phyloP scores from a whole-genome alignment of 2,797 vertebrate genomes.

The Coreius guichenoti region DNA sequence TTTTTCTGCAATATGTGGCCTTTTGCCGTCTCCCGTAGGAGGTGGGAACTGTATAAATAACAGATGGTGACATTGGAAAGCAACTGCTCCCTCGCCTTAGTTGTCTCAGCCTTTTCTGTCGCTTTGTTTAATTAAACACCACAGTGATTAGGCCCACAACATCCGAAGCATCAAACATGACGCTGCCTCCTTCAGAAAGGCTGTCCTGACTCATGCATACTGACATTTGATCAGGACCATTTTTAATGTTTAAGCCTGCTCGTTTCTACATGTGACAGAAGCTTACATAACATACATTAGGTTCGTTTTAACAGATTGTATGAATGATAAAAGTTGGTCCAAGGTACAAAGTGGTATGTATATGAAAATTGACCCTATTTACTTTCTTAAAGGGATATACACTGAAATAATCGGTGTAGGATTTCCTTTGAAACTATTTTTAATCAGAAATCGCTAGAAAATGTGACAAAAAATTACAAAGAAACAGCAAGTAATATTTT shows the following conservation, averaged over 20 bases:
- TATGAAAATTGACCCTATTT: no score
- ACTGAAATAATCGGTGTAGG: no score
- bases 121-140: conserved; percentile 56
- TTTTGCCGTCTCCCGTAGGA: conserved; percentile 55
- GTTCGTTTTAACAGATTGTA: neutral
- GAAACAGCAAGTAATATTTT: no score
- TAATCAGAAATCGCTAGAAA: no score
- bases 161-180: conserved; percentile 35
- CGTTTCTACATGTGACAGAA: neutral
- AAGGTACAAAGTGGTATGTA: neutral
- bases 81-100: conserved; percentile 49
- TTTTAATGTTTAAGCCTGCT: neutral
- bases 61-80: conserved; percentile 63
- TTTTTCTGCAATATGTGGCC: conserved; percentile 50
- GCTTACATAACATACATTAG: neutral
- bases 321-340: neutral
- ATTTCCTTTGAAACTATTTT: no score
- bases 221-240: conserved; percentile 44
- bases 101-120: conserved; percentile 37
- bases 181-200: conserved; percentile 15
- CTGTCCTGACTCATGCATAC: conserved; percentile 28
- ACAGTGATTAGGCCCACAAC: conserved; percentile 42
- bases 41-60: conserved; percentile 63
- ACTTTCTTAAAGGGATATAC: no score
- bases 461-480: no score